These are phyloP conservation scores for Dendrolimus kikuchii DNA, from an alignment of 1,140 invertebrate species.

Conservation along the genomic window DNA sequence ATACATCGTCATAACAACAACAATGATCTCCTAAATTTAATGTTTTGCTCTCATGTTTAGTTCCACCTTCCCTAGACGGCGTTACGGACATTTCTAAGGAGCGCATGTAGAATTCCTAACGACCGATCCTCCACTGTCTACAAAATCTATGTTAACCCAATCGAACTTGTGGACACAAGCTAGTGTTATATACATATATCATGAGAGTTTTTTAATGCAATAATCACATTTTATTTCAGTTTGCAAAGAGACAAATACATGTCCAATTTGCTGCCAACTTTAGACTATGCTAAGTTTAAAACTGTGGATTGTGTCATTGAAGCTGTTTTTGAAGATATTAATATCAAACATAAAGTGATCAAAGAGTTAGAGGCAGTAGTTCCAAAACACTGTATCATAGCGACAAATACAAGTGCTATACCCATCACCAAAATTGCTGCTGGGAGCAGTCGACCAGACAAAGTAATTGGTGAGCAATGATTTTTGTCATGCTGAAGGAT, in stretches of 20 bases:
- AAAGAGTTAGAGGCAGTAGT: slow-evolving; percentile 94
- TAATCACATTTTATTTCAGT: slow-evolving; percentile 52
- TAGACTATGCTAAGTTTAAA: slow-evolving; percentile 91
- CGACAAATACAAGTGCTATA: slow-evolving; percentile 98
- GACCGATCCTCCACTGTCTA: no score
- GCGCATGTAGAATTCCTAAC: no score
- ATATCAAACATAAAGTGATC: slow-evolving; percentile 97
- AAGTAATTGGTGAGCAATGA: slow-evolving; percentile 78
- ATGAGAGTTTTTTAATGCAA: no score
- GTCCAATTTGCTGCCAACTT: slow-evolving; percentile 85
- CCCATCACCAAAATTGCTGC: slow-evolving; percentile 96
- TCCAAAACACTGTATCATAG: slow-evolving; percentile 93
- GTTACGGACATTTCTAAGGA: no score
- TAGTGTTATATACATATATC: no score
- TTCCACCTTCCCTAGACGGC: no score
- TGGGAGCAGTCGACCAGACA: slow-evolving; percentile 93
- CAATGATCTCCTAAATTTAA: no score
- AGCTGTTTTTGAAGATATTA: slow-evolving; percentile 98
- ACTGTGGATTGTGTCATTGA: slow-evolving; percentile 97
- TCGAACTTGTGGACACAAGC: no score
- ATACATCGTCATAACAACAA: no score
- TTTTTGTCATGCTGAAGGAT: background rate
- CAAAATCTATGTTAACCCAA: no score
- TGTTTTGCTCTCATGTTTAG: no score
- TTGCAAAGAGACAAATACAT: slow-evolving; percentile 87